Evolutionary conservation across 2,797 vertebrate genomes (phyloP).

Genomic region (Anomalospiza imberbis): DNA sequence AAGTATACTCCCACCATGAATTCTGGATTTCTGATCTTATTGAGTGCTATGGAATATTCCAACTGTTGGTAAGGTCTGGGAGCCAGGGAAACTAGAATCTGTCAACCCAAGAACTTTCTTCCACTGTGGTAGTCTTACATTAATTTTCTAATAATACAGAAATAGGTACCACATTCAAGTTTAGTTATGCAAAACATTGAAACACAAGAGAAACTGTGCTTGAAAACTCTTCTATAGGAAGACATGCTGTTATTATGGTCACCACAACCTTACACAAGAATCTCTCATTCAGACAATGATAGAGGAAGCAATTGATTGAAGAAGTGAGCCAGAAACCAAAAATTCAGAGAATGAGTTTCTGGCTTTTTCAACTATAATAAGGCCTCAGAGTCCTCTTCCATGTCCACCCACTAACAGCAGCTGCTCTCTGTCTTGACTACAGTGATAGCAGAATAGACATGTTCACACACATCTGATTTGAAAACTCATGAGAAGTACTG

Average conservation of each 20-base stretch:
- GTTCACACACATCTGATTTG: neutral
- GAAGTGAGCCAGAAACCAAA: neutral
- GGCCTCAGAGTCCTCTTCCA: neutral
- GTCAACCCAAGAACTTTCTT: neutral
- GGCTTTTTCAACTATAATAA: neutral
- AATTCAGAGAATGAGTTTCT: neutral
- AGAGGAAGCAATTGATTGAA: neutral
- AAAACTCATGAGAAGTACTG: neutral
- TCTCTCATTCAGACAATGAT: neutral
- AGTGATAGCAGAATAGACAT: neutral
- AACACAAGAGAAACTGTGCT: neutral
- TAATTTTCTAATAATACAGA: neutral
- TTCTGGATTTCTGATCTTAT: neutral
- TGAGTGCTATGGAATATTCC: neutral
- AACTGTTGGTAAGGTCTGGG: neutral
- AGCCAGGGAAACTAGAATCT: neutral
- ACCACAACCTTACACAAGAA: neutral
- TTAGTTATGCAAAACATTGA: neutral
- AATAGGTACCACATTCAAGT: neutral
- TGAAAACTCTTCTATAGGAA: neutral
- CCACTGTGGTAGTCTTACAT: neutral
- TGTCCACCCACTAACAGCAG: neutral
- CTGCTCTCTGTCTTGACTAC: neutral
- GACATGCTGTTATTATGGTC: neutral
- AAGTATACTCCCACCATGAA: rapidly evolving